Evolutionary conservation across 1,140 invertebrate genomes (phyloP).

Genomic region (Macrobrachium rosenbergii): DNA sequence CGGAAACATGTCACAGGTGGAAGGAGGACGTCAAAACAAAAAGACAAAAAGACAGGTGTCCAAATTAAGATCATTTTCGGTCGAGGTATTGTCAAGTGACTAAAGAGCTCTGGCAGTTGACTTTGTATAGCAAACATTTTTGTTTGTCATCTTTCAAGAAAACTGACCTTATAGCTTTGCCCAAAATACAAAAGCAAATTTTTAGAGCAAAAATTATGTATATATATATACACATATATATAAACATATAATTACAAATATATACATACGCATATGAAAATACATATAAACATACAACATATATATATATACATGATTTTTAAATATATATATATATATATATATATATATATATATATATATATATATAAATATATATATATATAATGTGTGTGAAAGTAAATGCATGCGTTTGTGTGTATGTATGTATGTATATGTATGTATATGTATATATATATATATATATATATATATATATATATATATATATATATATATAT

Average conservation of each 20-base stretch:
- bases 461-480: neutral
- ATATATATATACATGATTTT: neutral
- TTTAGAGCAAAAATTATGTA: too few relatives aligned
- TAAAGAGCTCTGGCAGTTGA: too few relatives aligned
- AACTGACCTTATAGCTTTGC: too few relatives aligned
- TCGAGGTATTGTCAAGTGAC: too few relatives aligned
- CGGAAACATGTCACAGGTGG: too few relatives aligned
- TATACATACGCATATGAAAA: neutral
- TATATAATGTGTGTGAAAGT: neutral
- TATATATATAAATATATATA: conserved; percentile 8
- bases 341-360: neutral
- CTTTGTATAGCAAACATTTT: too few relatives aligned
- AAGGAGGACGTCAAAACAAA: too few relatives aligned
- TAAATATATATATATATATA: conserved; percentile 8
- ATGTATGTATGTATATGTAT: neutral
- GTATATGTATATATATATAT: neutral
- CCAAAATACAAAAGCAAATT: too few relatives aligned
- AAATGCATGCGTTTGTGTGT: neutral
- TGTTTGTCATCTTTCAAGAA: too few relatives aligned
- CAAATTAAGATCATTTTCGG: too few relatives aligned
- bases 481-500: neutral
- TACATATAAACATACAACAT: neutral
- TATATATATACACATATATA: too few relatives aligned
- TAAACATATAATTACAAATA: neutral
- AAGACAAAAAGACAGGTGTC: too few relatives aligned